Percentiles rank a stretch among this genome's conserved stretches.
Evolutionary conservation across 2,888 invertebrate species (phyloP).

Genomic region (Patella ulyssiponensis): DNA sequence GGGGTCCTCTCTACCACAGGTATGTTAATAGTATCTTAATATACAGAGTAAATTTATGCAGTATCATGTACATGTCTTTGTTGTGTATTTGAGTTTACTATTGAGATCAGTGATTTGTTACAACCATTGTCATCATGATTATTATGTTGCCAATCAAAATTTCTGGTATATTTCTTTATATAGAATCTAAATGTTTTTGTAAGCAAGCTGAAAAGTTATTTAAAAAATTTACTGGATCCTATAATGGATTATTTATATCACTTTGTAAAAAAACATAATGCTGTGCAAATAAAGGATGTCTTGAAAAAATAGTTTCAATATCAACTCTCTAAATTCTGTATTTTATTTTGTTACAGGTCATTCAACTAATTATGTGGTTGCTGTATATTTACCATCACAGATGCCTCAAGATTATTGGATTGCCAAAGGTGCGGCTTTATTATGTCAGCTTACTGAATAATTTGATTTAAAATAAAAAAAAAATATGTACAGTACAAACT

Average conservation of each 20-base stretch:
- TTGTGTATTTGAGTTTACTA: not conserved
- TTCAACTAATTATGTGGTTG: slow-evolving; percentile 73
- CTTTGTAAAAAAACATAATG: too few species aligned
- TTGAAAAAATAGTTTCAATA: not conserved
- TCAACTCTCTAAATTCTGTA: not conserved
- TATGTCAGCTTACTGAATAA: slow-evolving; percentile 84
- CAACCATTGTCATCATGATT: too few species aligned
- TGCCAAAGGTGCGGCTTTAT: slow-evolving; percentile 87
- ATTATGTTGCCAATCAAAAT: too few species aligned
- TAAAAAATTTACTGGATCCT: too few species aligned
- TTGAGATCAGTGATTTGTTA: not conserved
- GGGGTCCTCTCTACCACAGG: slow-evolving; percentile 74
- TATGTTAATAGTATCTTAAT: slow-evolving; percentile 38
- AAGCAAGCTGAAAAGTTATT: too few species aligned
- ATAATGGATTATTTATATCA: too few species aligned
- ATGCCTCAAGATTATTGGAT: slow-evolving; percentile 86
- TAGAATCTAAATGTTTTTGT: too few species aligned
- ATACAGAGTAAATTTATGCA: not conserved
- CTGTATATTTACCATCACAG: slow-evolving; percentile 73
- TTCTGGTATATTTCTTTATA: too few species aligned
- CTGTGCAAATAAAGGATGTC: too few species aligned
- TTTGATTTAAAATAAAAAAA: slow-evolving; percentile 2
- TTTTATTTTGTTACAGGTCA: slow-evolving; percentile 63
- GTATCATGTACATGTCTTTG: not conserved
- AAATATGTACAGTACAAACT: too few species aligned